These are phyloP conservation scores for Alsophila aescularia DNA, from an alignment of 2,888 invertebrate genomes.

Conservation along the genomic window DNA sequence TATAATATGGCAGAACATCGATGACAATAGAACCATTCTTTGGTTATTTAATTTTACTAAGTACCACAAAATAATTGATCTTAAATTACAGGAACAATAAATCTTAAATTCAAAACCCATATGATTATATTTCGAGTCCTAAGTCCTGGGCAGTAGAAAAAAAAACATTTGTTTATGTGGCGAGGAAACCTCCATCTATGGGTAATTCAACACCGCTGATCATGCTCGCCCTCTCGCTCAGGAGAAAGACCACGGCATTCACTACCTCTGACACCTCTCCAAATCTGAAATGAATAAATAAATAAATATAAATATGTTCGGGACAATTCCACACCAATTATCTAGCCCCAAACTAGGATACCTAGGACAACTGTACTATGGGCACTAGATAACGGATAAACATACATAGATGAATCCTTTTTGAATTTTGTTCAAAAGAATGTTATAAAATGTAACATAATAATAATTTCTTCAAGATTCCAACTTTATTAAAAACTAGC, in stretches of 20 bases:
- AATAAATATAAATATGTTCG: no score
- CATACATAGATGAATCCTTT: no score
- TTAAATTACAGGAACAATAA: constrained; percentile 11
- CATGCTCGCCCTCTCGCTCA: constrained; percentile 91
- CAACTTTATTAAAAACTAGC: no score
- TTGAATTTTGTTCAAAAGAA: background rate
- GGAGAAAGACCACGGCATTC: constrained; percentile 90
- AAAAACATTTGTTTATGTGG: constrained; percentile 61
- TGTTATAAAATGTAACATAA: background rate
- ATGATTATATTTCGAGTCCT: constrained; percentile 25
- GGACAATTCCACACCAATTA: no score
- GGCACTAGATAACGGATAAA: no score
- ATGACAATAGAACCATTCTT: constrained; percentile 14
- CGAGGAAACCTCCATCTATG: constrained; percentile 92
- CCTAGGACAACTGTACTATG: no score
- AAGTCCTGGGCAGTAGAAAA: constrained; percentile 10
- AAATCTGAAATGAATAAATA: constrained; percentile 79
- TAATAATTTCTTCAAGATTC: no score
- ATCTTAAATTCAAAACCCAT: constrained; percentile 10
- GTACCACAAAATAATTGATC: constrained; percentile 12
- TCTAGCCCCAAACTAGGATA: no score
- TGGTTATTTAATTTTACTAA: constrained; percentile 16
- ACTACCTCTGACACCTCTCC: constrained; percentile 93
- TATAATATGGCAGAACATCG: constrained; percentile 12
- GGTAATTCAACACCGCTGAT: constrained; percentile 91